Evolutionary conservation across 2,797 vertebrate genomes (phyloP).

Genomic region (Tachyglossus aculeatus): DNA sequence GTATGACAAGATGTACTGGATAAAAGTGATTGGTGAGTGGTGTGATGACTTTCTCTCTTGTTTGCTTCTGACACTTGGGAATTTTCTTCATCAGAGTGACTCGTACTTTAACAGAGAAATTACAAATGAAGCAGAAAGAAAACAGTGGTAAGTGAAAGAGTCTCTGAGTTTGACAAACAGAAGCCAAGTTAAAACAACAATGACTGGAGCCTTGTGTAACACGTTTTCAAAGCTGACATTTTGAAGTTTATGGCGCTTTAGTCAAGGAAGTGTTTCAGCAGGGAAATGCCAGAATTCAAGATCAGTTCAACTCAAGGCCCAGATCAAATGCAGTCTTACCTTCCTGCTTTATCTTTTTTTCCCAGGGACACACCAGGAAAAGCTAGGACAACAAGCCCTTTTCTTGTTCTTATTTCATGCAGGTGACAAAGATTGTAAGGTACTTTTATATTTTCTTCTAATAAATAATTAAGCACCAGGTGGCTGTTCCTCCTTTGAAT

Average conservation of each 20-base stretch:
- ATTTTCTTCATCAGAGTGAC: conserved; percentile 19
- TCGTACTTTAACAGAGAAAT: conserved; percentile 8
- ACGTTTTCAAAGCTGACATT: conserved; percentile 66
- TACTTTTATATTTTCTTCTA: conserved; percentile 38
- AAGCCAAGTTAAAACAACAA: conserved; percentile 55
- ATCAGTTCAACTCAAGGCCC: conserved; percentile 65
- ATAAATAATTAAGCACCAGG: conserved; percentile 32
- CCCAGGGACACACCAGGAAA: conserved; percentile 60
- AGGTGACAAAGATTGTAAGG: conserved; percentile 48
- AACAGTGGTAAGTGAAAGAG: conserved; percentile 4
- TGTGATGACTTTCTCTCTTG: conserved; percentile 4
- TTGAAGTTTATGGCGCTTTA: conserved; percentile 67
- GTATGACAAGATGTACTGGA: background rate
- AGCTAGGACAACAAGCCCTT: conserved; percentile 67
- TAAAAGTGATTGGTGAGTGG: background rate
- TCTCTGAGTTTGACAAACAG: conserved; percentile 63
- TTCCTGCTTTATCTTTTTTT: conserved; percentile 67
- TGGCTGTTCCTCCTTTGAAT: too few relatives aligned
- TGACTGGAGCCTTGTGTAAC: conserved; percentile 59
- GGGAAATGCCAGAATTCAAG: conserved; percentile 60
- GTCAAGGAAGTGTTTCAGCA: conserved; percentile 68
- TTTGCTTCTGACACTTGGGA: conserved; percentile 1
- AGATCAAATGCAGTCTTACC: conserved; percentile 66
- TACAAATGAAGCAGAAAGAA: conserved; percentile 35
- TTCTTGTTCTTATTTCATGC: conserved; percentile 57